phyloP scores from a whole-genome alignment of 2,113 vertebrate species.

The Aramus guarauna region DNA sequence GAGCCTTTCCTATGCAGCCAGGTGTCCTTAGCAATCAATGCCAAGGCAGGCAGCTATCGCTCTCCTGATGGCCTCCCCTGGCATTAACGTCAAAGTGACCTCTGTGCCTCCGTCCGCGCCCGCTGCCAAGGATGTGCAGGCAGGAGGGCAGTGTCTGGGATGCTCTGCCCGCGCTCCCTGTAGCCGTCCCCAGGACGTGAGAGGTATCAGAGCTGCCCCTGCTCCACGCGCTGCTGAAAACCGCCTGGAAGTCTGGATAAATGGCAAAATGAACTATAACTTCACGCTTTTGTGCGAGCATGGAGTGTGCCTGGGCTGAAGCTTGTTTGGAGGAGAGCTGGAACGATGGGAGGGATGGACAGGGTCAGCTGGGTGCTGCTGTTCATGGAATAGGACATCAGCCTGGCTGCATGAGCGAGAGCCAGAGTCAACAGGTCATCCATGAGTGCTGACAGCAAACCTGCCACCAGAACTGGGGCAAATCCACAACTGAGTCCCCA shows the following conservation, averaged over 20 bases:
- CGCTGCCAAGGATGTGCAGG: neutral
- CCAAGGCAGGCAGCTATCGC: neutral
- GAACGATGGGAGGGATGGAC: neutral
- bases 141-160: neutral
- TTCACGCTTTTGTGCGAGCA: neutral
- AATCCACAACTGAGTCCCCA: neutral
- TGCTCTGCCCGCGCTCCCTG: neutral
- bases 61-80: neutral
- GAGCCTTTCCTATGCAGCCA: neutral
- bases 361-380: neutral
- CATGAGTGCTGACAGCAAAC: rapidly evolving
- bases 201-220: rapidly evolving
- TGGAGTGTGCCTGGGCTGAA: neutral
- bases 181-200: rapidly evolving
- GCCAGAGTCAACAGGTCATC: neutral
- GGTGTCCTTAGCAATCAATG: neutral
- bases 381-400: neutral
- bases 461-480: neutral
- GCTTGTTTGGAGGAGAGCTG: neutral
- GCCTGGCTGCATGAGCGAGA: neutral
- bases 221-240: neutral
- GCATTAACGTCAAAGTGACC: neutral
- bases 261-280: neutral
- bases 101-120: rapidly evolving
- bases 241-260: neutral